These are phyloP conservation scores for Bombus picipes DNA, from an alignment of 1,140 invertebrate genomes.

Conservation along the genomic window DNA sequence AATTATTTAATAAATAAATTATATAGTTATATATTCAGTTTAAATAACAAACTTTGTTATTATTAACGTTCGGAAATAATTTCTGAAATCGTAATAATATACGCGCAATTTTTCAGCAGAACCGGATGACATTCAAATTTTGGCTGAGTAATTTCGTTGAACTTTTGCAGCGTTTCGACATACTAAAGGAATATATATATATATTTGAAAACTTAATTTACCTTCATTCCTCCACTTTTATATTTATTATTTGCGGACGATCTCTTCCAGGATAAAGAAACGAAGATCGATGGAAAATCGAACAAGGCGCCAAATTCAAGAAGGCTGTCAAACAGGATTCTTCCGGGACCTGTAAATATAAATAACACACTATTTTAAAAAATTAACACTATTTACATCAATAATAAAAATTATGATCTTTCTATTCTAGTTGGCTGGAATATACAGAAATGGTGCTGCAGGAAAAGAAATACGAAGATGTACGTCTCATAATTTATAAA, in stretches of 20 bases:
- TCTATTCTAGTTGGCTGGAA: slow-evolving; percentile 12
- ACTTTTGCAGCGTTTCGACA: neutral
- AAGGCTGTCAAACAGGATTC: neutral
- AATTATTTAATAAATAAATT: neutral
- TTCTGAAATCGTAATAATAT: neutral
- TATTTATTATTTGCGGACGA: neutral
- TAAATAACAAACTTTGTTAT: neutral
- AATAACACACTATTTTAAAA: neutral
- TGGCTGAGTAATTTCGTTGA: slow-evolving; percentile 25
- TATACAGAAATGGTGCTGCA: slow-evolving; percentile 31
- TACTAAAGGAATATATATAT: slow-evolving; percentile 26
- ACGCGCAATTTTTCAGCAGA: slow-evolving; percentile 14
- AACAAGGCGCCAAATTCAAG: slow-evolving; percentile 3
- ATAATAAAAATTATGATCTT: neutral
- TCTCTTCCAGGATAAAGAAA: slow-evolving; percentile 14
- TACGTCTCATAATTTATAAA: neutral
- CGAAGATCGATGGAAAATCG: slow-evolving; percentile 13
- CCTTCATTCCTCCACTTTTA: neutral
- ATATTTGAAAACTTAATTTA: neutral
- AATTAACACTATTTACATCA: neutral
- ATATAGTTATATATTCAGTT: neutral
- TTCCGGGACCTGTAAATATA: slow-evolving; percentile 12
- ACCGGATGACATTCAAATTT: neutral
- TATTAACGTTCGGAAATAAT: neutral
- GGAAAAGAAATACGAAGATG: slow-evolving; percentile 31